Evolutionary conservation across 2,888 invertebrate species (phyloP), one percentile per base, ranked within the genome.

Genomic region (Uropetala carovei): DNA sequence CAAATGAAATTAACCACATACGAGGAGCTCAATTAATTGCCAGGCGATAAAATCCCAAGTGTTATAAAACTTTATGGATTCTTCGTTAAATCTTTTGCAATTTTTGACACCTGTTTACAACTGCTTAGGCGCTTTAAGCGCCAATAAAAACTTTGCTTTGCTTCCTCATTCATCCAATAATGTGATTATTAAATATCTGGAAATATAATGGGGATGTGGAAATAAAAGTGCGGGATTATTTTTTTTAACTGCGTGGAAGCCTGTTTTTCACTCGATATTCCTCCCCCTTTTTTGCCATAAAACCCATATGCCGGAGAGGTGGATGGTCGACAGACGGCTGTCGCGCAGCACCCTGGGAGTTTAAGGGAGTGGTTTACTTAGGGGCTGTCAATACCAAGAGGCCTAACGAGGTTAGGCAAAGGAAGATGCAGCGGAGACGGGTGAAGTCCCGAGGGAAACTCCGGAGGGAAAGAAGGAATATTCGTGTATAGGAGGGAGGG

Each of bases 361-460:
- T 89, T 89, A 89, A 89, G 89, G 64, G 89, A 89, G 68, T 68
- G 89, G 89, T 89, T 89, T 89, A 89, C 89, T 89, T 89, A 89
- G 64, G 89, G 89, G 89, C 89, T 89, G 89, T 89, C 89, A 89
- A 89, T 89, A 89, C 60, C 89, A 68, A 89, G 89, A 27, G 89
- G 43, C 64, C 89, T 89, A 89, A 89, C 89, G 89, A 89, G 89
- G 89, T 89, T 89, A 89, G 89, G 89, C 64, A 64, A 43, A 64
- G 64, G 64, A 89, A 89, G 89, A 89, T 89, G 89, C 89, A 89
- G 89, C 60, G 18, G 89, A 64, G 89, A 30, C 60, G 89, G 59
- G n/a, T n/a, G 43, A 89, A 64, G 89, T 89, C 89, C 89, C 64
- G n/a, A 43, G 89, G 89, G 89, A 89, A 68, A n/a, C 89, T 68